phyloP scores from a whole-genome alignment of 2,113 vertebrate species.

The Clarias macrocephalus region DNA sequence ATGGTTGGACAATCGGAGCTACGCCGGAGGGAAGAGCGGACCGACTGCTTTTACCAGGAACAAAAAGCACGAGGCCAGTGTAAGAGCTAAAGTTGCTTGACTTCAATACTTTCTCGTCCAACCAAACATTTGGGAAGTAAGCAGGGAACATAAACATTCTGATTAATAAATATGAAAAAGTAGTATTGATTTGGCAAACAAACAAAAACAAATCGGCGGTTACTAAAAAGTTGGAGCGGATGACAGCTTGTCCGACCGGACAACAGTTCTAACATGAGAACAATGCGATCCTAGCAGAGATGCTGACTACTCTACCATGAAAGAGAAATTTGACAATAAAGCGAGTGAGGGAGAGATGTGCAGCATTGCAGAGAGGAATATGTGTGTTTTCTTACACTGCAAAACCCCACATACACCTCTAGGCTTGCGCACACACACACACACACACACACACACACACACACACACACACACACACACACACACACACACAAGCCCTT shows the following conservation, averaged over 20 bases:
- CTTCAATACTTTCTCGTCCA: slow-evolving; percentile 41
- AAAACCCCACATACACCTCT: slow-evolving; percentile 39
- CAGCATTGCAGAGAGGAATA: slow-evolving; percentile 19
- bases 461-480: slow-evolving; percentile 4
- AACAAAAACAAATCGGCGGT: slow-evolving; percentile 69
- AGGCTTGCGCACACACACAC: slow-evolving; percentile 31
- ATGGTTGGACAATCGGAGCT: slow-evolving; percentile 37
- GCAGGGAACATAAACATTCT: slow-evolving; percentile 37
- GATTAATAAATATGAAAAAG: slow-evolving; percentile 51
- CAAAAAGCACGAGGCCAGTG: slow-evolving; percentile 41
- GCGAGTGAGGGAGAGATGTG: slow-evolving; percentile 34
- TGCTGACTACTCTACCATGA: slow-evolving; percentile 3
- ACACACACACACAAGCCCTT: slow-evolving; percentile 58
- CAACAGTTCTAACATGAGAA: slow-evolving; percentile 19
- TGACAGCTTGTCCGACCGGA: background rate
- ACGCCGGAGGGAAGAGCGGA: slow-evolving; percentile 48
- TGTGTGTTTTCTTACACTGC: slow-evolving; percentile 12
- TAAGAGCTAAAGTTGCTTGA: slow-evolving; percentile 43
- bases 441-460: slow-evolving; percentile 57
- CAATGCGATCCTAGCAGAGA: background rate
- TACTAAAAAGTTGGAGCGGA: slow-evolving; percentile 23
- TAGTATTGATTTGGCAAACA: slow-evolving; percentile 68
- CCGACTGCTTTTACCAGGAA: slow-evolving; percentile 40
- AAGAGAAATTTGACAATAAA: slow-evolving; percentile 32
- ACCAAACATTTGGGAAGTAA: slow-evolving; percentile 56